Conservation (phyloP, 2,113 vertebrate genomes). For the Aegithalos caudatus region DNA sequence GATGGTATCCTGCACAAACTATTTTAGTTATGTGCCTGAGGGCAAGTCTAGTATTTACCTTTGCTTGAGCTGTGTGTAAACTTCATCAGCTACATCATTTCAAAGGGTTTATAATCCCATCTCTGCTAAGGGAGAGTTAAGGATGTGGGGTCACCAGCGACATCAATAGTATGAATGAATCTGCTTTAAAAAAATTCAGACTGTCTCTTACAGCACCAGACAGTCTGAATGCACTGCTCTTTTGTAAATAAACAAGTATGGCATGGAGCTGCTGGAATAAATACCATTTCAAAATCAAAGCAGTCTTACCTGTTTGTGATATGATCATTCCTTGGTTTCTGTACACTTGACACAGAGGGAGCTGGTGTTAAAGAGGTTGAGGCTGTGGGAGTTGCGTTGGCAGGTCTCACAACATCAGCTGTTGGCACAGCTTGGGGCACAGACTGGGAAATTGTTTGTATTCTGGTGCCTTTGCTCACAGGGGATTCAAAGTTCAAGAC, state of each 20-base stretch:
- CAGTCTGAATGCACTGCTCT: not conserved
- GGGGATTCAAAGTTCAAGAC: constrained; percentile 78
- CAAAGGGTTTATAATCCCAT: not conserved
- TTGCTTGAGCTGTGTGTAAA: not conserved
- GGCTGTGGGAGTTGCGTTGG: constrained; percentile 32
- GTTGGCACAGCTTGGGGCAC: constrained; percentile 68
- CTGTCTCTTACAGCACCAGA: not conserved
- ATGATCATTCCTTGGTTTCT: constrained; percentile 69
- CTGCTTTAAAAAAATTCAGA: not conserved
- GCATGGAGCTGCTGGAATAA: not conserved
- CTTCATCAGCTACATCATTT: not conserved
- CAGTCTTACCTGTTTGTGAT: constrained; percentile 74
- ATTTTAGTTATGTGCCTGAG: not conserved
- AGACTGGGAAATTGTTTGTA: constrained; percentile 80
- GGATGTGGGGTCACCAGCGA: not conserved
- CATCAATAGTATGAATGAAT: not conserved
- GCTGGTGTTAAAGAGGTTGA: constrained; percentile 42
- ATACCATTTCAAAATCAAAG: not conserved
- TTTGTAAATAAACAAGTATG: not conserved
- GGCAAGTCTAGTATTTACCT: not conserved
- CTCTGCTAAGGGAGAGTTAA: not conserved
- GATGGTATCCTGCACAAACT: not conserved
- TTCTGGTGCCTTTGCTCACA: constrained; percentile 67
- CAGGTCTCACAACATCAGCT: constrained; percentile 52
- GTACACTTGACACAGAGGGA: constrained; percentile 61